Conservation (phyloP, 2,797 vertebrate species). For the Taeniopygia guttata region DNA sequence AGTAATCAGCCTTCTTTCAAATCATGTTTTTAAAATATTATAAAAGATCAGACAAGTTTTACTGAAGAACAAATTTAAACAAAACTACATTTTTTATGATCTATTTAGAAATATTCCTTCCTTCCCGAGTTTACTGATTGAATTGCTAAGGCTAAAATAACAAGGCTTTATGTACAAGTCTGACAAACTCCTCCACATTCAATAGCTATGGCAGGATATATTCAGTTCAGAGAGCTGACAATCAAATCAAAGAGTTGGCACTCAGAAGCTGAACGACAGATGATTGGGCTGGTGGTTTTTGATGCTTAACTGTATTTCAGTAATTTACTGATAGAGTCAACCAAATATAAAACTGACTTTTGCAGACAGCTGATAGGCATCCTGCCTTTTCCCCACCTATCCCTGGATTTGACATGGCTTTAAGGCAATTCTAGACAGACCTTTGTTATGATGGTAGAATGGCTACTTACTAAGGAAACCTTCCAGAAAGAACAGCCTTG, state of each 20-base stretch:
- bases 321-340: neutral
- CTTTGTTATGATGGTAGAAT: neutral
- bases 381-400: neutral
- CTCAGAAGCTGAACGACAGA: neutral
- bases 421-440: neutral
- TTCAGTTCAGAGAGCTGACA: neutral
- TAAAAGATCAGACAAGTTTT: neutral
- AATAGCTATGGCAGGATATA: neutral
- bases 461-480: neutral
- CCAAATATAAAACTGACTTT: neutral
- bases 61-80: neutral
- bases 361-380: neutral
- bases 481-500: neutral
- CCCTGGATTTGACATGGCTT: neutral
- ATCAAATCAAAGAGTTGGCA: neutral
- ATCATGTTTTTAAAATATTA: neutral
- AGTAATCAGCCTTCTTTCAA: neutral
- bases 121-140: neutral
- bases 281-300: neutral
- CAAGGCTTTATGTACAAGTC: neutral
- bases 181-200: neutral
- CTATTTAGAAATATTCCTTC: neutral
- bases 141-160: neutral
- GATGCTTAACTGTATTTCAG: neutral
- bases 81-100: neutral